Percentiles rank a stretch among this genome's conserved stretches.
These are phyloP conservation scores for Eupithecia insigniata DNA, from an alignment of 2,888 invertebrate species.

Conservation along the genomic window DNA sequence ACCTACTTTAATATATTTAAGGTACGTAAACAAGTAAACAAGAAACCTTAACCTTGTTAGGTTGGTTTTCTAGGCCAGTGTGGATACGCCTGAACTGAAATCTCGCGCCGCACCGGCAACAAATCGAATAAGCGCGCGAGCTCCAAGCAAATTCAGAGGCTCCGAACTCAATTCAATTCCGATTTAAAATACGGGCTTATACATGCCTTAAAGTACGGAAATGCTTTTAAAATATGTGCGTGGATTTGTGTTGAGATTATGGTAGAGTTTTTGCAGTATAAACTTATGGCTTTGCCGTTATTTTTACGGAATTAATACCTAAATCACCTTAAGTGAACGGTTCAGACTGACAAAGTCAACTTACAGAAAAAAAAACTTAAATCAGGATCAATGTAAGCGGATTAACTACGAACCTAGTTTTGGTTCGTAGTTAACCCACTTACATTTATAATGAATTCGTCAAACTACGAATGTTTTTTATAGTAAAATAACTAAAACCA, in stretches of 20 bases:
- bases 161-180: slow-evolving; percentile 67
- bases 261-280: not conserved
- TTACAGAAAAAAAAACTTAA: no score
- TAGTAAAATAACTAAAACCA: no score
- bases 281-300: not conserved
- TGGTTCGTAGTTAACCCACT: no score
- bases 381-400: no score
- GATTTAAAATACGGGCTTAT: slow-evolving; percentile 60
- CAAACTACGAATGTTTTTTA: no score
- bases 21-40: no score
- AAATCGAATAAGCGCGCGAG: slow-evolving; percentile 69
- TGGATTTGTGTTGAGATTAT: not conserved
- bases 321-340: no score
- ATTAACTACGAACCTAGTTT: no score
- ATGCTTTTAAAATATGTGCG: slow-evolving; percentile 35
- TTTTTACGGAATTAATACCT: not conserved
- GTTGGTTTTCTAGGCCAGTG: not conserved
- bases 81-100: not conserved
- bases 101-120: slow-evolving; percentile 54
- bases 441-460: no score
- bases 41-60: no score
- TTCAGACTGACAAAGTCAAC: no score
- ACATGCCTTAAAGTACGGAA: slow-evolving; percentile 25
- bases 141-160: slow-evolving; percentile 65
- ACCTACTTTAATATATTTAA: no score